Conservation (phyloP, 2,888 invertebrate genomes). For the Eristalis intricaria region DNA sequence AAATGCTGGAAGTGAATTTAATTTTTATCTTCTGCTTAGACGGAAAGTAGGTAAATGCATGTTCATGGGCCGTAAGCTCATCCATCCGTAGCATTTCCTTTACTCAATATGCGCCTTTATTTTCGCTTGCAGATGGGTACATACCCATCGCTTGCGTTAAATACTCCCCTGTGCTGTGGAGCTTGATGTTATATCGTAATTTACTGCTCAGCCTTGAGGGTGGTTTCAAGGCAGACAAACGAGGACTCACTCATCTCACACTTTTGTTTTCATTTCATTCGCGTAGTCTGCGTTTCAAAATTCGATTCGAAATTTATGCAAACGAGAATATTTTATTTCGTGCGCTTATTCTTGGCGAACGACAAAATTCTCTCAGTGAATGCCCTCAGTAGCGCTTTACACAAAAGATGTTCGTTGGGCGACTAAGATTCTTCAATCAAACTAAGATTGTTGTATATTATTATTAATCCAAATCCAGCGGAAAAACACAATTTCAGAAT, state of each 20-base stretch:
- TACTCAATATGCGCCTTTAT: neutral
- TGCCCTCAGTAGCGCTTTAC: too few relatives aligned
- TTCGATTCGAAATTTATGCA: slow-evolving; percentile 34
- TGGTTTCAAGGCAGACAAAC: neutral
- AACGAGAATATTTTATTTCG: slow-evolving; percentile 26
- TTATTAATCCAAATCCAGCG: too few relatives aligned
- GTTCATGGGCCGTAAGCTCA: neutral
- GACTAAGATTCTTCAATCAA: too few relatives aligned
- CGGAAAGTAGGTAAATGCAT: neutral
- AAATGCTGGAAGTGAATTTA: neutral
- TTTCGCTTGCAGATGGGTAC: neutral
- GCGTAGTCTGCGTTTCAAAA: neutral
- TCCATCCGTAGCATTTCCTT: neutral
- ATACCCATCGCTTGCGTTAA: too few relatives aligned
- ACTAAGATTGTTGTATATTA: too few relatives aligned
- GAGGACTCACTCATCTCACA: neutral
- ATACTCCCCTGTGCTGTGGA: neutral
- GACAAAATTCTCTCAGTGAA: too few relatives aligned
- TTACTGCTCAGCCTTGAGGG: neutral
- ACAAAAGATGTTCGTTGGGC: too few relatives aligned
- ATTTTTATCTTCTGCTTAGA: neutral
- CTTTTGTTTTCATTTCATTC: neutral
- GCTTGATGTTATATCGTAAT: too few relatives aligned
- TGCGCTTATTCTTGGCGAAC: neutral
- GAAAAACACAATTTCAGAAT: too few relatives aligned